Conservation (phyloP, 2,113 vertebrate genomes). For the Thomomys bottae region DNA sequence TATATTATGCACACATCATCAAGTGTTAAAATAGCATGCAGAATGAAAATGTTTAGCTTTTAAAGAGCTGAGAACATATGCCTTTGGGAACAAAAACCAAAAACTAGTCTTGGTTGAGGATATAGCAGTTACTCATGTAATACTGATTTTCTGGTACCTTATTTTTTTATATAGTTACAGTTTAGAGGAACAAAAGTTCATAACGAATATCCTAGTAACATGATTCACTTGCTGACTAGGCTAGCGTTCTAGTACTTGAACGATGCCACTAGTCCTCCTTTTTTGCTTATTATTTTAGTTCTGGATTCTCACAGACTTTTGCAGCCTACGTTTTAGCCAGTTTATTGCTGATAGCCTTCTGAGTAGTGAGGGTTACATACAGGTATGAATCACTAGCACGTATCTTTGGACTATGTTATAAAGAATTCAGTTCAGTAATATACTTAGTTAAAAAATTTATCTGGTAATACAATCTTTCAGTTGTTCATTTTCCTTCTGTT, state of each 20-base stretch:
- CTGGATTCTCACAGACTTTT: too few species aligned
- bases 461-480: not conserved
- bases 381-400: too few species aligned
- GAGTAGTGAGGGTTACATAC: too few species aligned
- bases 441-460: not conserved
- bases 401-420: not conserved
- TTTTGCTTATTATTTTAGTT: too few species aligned
- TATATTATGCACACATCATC: not conserved
- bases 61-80: not conserved
- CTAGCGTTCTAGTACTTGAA: too few species aligned
- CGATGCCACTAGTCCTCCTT: too few species aligned
- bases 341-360: too few species aligned
- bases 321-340: too few species aligned
- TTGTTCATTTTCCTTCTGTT: not conserved
- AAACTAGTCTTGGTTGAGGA: not conserved
- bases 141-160: not conserved
- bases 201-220: not conserved
- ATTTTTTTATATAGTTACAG: not conserved
- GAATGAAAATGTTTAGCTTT: not conserved
- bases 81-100: not conserved
- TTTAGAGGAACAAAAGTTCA: not conserved
- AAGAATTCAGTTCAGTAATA: not conserved
- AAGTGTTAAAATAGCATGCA: constrained; percentile 11
- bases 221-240: too few species aligned
- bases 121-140: not conserved